Evolutionary conservation across 92 coral and sea anemone genomes (phyloP).

Genomic region (Parazoanthus atlanticus): DNA sequence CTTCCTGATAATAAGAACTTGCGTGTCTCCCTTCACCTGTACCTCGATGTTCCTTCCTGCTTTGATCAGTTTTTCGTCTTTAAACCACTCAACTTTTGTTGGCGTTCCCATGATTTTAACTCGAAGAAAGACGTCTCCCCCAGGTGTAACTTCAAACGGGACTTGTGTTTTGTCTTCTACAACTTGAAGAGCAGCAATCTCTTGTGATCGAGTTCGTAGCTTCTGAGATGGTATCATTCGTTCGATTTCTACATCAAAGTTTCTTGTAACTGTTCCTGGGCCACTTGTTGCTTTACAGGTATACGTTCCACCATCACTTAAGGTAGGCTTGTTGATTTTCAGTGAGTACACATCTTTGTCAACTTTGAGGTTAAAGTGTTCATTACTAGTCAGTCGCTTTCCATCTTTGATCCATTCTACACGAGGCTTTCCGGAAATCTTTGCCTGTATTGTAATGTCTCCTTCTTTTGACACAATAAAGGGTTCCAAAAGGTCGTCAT

Average conservation of each 20-base stretch:
- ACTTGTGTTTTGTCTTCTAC: conserved; percentile 17
- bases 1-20: conserved; percentile 68
- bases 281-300: conserved; percentile 83
- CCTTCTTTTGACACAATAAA: conserved; percentile 72
- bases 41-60: conserved; percentile 21
- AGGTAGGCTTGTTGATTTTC: conserved; percentile 56
- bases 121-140: conserved; percentile 41
- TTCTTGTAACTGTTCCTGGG: conserved; percentile 69
- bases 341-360: conserved; percentile 78
- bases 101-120: conserved; percentile 63
- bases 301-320: conserved; percentile 85
- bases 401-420: conserved; percentile 90
- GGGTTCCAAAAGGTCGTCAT: conserved; percentile 70
- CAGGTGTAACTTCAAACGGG: conserved; percentile 30
- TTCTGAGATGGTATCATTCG: conserved; percentile 38
- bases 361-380: conserved; percentile 57
- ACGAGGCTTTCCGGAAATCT: conserved; percentile 81
- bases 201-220: conserved; percentile 17
- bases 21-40: conserved; percentile 54
- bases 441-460: conserved; percentile 77
- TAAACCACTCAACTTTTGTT: conserved; percentile 54
- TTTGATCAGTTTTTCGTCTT: conserved; percentile 46
- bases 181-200: conserved; percentile 21
- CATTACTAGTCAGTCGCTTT: conserved; percentile 49
- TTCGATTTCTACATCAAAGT: conserved; percentile 40